phyloP scores from a whole-genome alignment of 2,888 invertebrate genomes.

The Phymatocera aterrima region DNA sequence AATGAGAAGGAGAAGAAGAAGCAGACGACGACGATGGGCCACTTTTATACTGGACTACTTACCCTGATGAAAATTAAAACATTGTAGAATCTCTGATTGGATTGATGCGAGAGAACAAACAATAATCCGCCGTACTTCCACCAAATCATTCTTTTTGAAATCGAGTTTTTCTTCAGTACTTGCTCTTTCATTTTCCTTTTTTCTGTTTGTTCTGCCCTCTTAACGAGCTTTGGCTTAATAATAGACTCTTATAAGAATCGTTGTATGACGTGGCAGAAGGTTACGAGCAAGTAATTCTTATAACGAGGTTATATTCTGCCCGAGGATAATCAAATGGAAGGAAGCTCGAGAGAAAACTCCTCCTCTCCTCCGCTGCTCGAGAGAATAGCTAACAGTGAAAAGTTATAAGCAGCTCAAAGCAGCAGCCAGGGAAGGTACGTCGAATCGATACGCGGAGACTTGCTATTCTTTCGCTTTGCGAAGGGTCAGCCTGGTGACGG shows the following conservation, averaged over 20 bases:
- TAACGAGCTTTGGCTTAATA: neutral
- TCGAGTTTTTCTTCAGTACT: neutral
- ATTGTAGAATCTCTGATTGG: neutral
- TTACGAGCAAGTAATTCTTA: constrained; percentile 6
- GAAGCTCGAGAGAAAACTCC: neutral
- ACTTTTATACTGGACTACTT: neutral
- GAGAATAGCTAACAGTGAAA: constrained; percentile 1
- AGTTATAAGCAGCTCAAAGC: too few relatives aligned
- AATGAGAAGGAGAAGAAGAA: neutral
- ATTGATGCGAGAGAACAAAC: neutral
- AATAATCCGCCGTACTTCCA: neutral
- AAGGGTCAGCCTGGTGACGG: constrained; percentile 67
- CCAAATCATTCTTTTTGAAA: neutral
- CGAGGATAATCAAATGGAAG: constrained; percentile 8
- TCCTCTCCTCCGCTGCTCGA: neutral
- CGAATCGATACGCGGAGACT: constrained; percentile 53
- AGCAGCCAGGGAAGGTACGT: neutral
- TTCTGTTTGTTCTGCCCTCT: neutral
- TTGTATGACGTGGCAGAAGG: constrained; percentile 5
- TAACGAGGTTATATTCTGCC: constrained; percentile 32
- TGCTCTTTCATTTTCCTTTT: neutral
- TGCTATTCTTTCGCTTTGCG: constrained; percentile 61
- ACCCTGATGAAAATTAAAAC: neutral
- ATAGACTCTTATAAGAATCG: constrained; percentile 11
- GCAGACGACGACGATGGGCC: too few relatives aligned